A percentile compares a stretch with the other conserved stretches of the same genome.
phyloP scores from a whole-genome alignment of 2,888 invertebrate genomes.

The Drosophila villosipedis region DNA sequence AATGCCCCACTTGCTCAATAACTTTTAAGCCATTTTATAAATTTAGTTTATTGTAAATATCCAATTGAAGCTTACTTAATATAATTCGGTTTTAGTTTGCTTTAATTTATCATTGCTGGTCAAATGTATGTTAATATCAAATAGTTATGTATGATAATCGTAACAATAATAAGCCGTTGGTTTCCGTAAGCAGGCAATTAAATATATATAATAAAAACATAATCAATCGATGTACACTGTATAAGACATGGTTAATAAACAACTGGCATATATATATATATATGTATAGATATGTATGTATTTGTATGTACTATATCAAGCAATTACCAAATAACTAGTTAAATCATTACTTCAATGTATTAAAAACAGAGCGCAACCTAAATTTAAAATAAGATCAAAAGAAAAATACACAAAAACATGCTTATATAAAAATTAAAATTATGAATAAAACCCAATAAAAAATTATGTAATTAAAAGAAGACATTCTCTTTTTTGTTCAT shows the following conservation, averaged over 20 bases:
- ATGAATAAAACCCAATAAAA: conserved; percentile 43
- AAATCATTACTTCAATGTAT: conserved; percentile 73
- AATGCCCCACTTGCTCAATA: conserved; percentile 72
- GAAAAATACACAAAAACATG: conserved; percentile 47
- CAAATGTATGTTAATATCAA: conserved; percentile 59
- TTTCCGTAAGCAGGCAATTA: conserved; percentile 52
- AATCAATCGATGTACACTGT: conserved; percentile 27
- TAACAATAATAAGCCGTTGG: conserved; percentile 49
- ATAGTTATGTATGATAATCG: conserved; percentile 38
- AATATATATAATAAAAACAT: conserved; percentile 6
- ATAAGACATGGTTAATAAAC: conserved; percentile 20
- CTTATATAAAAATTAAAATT: conserved; percentile 45
- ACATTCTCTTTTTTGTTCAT: neutral
- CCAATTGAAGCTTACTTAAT: conserved; percentile 27
- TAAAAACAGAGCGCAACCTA: conserved; percentile 63
- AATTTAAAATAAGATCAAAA: conserved; percentile 42
- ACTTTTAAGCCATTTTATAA: conserved; percentile 50
- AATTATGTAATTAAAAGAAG: conserved; percentile 7
- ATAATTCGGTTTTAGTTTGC: conserved; percentile 38
- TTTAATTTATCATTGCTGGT: conserved; percentile 70
- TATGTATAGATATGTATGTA: conserved; percentile 25
- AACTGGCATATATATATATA: conserved; percentile 7
- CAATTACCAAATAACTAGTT: conserved; percentile 76
- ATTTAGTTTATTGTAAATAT: conserved; percentile 39
- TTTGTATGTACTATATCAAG: conserved; percentile 45